Evolutionary conservation across 2,113 vertebrate genomes (phyloP).

Genomic region (Tinamus guttatus): DNA sequence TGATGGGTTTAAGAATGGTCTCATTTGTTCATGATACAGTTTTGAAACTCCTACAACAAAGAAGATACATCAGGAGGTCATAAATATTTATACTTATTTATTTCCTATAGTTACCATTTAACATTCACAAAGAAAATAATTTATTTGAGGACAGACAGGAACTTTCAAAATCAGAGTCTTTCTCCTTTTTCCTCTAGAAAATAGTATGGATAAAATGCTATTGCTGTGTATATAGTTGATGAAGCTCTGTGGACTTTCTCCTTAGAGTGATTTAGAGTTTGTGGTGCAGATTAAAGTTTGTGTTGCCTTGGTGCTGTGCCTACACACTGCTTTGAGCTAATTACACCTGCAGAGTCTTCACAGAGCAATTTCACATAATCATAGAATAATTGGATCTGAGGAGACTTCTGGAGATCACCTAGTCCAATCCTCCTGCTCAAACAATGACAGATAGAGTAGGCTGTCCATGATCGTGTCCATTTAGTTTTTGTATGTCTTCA

Average conservation of each 20-base stretch:
- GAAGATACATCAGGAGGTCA: neutral
- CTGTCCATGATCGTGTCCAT: too few relatives aligned
- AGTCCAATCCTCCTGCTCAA: too few relatives aligned
- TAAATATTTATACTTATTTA: neutral
- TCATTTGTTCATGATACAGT: neutral
- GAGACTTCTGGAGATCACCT: too few relatives aligned
- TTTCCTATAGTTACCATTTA: neutral
- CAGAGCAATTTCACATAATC: too few relatives aligned
- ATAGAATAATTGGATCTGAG: too few relatives aligned
- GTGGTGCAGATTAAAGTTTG: neutral
- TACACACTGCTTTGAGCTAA: neutral
- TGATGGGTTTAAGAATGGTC: neutral
- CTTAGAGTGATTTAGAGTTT: neutral
- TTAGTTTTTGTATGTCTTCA: too few relatives aligned
- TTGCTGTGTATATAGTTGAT: neutral
- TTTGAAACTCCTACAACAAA: neutral
- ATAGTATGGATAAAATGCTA: neutral
- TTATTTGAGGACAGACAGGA: neutral
- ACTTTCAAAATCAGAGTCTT: neutral
- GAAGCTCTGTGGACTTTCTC: neutral
- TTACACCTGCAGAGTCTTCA: neutral
- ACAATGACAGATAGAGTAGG: too few relatives aligned
- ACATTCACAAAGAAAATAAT: neutral
- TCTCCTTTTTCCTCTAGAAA: neutral
- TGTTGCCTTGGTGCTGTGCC: neutral